Evolutionary conservation across 2,113 vertebrate genomes (phyloP), one percentile per base, ranked within the genome.

Genomic region (Dasyprocta punctata): DNA sequence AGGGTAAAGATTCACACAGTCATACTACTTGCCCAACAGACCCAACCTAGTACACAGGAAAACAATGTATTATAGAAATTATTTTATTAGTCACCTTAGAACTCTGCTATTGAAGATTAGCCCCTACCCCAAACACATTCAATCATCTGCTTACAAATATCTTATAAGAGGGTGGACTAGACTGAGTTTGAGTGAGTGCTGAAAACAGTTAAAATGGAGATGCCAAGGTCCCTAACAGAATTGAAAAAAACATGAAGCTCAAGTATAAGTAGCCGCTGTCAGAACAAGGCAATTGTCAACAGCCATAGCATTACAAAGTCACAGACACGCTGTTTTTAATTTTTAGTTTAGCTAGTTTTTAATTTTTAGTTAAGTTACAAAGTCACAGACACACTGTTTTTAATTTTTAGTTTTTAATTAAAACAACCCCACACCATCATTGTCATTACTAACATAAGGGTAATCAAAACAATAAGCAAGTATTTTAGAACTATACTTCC

Each of bases 231-330:
- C 41, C 28, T 92, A 81, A 93, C 0, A 89, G 67, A 88, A 90
- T 33, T 58, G 10, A 80, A 28, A 94, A 96, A 95, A 75, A 75
- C 26, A 16, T 54, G 33, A 83, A 89, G 86, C 80, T 93, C 87
- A 86, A 89, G 80, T 54, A 86, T 83, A 73, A 93, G 61, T 75
- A 89, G 54, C 54, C 54, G 19, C 54, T 56, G 54, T 56, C 54
- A 56, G 54, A 56, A 56, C 41, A 41, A 88, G 44, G 58, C 67
- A 89, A 75, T 38, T 7, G 7, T 28, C 73, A 73, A 36, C 7
- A 38, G 52, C 36, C 92, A 73, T 10, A 71, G 36, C 61, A 92
- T 17, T 54, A 83, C 24, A 17, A 88, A 94, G 60, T 67, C 65
- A 69, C 5, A 49, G 56, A 71, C n/a, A 38, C 4, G 14, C 41